These are phyloP conservation scores for Malurus elegans DNA, from an alignment of 2,113 vertebrate species.

Conservation along the genomic window DNA sequence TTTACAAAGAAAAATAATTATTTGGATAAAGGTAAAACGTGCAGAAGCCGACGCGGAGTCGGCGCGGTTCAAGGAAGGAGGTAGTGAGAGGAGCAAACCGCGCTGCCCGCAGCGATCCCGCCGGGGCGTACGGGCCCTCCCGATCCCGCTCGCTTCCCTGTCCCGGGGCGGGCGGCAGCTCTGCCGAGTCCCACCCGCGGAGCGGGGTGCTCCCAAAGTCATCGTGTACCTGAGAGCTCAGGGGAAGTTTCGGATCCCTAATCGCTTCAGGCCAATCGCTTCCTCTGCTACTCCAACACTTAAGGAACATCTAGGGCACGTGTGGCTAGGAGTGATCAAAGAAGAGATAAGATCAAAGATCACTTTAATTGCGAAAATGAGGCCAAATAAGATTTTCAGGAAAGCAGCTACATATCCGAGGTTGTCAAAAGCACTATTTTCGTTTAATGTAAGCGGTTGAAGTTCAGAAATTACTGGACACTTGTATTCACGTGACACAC, in stretches of 20 bases:
- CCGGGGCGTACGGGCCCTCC: rapidly evolving
- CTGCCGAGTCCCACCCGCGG: not conserved
- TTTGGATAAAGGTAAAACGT: not conserved
- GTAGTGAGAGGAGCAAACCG: rapidly evolving
- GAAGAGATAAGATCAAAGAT: slow-evolving; percentile 16
- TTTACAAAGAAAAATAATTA: not conserved
- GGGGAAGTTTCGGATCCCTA: not conserved
- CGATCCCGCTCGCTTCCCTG: not conserved
- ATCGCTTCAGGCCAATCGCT: not conserved
- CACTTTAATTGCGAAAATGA: slow-evolving; percentile 61
- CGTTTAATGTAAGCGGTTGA: slow-evolving; percentile 33
- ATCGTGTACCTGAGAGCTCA: rapidly evolving
- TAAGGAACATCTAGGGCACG: not conserved
- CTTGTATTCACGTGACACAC: slow-evolving; percentile 62
- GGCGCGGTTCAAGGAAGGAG: too few species aligned
- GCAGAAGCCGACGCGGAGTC: not conserved
- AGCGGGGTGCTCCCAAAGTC: rapidly evolving
- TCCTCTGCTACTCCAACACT: not conserved
- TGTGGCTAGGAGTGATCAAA: not conserved
- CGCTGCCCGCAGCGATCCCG: not conserved
- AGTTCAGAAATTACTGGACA: slow-evolving; percentile 30
- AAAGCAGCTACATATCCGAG: slow-evolving; percentile 28
- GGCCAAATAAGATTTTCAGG: slow-evolving; percentile 31
- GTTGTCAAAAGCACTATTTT: slow-evolving; percentile 24
- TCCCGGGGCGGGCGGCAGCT: too few species aligned